Evolutionary conservation across 2,888 invertebrate genomes (phyloP), one percentile per base, ranked within the genome.

Genomic region (Mimachlamys varia): DNA sequence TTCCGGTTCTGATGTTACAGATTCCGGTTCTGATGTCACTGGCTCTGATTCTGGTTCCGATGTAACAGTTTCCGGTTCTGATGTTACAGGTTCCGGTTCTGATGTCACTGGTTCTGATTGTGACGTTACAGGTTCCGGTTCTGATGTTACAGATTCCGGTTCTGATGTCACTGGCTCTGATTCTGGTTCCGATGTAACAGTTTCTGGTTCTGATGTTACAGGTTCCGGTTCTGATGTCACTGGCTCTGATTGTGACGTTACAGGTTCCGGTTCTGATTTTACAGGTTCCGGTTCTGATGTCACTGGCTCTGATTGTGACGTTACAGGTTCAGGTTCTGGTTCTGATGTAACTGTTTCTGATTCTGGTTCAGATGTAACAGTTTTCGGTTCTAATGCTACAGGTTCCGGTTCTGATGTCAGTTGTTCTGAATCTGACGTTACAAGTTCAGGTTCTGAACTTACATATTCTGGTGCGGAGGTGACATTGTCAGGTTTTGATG

Each of bases 111-210:
- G 3, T 33, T 76, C 27, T 0, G 76, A 1, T 27, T 76, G 33
- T 76, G 76, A 33, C 0, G 22, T 33, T 0, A 10, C 76, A 76
- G 22, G 4, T 27, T 76, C 76, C 27, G 76, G 33, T 12, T 76
- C 76, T 76, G 76, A 76, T 33, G 76, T 76, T 17, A 76, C 76
- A 33, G 76, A 13, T 76, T 76, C 76, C 27, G 76, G 76, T 76
- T 76, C 33, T 76, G 27, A 0, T 10, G 22, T 33, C 13, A 13
- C 33, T 33, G 0, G 12, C 4, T 76, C 76, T 27, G 0, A 27
- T 27, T 76, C 76, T 27, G 27, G 27, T 12, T 76, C 76, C 4
- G 76, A 27, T 33, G 76, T 76, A 22, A 27, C 27, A 76, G 12
- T 27, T 12, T 76, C 27, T 1, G 76, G 17, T 33, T 76, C 33